Conservation (phyloP, 2,113 vertebrate genomes). For the Syngnathoides biaculeatus region DNA sequence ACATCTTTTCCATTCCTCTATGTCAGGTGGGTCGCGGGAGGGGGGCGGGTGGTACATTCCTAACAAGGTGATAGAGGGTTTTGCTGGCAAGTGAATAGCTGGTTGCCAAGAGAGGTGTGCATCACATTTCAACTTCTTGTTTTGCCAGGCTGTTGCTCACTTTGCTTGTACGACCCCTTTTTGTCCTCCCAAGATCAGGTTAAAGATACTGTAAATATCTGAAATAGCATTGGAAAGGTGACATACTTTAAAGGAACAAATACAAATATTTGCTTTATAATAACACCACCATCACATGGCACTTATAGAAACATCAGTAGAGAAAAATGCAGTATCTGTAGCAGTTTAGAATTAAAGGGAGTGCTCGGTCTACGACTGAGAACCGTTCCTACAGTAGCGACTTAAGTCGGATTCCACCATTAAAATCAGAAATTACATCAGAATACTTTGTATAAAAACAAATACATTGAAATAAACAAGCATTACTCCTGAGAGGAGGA, state of each 20-base stretch:
- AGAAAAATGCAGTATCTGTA: too few species aligned
- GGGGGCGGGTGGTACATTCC: constrained; percentile 42
- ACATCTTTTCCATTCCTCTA: constrained; percentile 13
- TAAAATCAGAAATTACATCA: too few species aligned
- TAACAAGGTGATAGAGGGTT: constrained; percentile 32
- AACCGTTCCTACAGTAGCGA: too few species aligned
- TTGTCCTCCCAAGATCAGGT: neutral
- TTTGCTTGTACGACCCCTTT: neutral
- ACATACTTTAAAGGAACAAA: neutral
- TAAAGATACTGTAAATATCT: constrained; percentile 14
- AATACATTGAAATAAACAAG: too few species aligned
- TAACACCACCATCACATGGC: too few species aligned
- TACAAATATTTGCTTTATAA: neutral
- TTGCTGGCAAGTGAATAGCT: constrained; percentile 17
- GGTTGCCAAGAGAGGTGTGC: constrained; percentile 31
- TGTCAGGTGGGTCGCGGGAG: too few species aligned
- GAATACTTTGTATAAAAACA: too few species aligned
- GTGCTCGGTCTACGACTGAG: too few species aligned
- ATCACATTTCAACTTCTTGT: constrained; percentile 40
- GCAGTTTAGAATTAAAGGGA: too few species aligned
- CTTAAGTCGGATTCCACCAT: too few species aligned
- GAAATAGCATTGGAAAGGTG: neutral
- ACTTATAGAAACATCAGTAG: too few species aligned
- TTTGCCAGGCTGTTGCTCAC: constrained; percentile 6
- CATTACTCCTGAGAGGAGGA: too few species aligned